A percentile compares a stretch with the other conserved stretches of the same genome.
Evolutionary conservation across 2,113 vertebrate species (phyloP).

Genomic region (Macquaria australasica): DNA sequence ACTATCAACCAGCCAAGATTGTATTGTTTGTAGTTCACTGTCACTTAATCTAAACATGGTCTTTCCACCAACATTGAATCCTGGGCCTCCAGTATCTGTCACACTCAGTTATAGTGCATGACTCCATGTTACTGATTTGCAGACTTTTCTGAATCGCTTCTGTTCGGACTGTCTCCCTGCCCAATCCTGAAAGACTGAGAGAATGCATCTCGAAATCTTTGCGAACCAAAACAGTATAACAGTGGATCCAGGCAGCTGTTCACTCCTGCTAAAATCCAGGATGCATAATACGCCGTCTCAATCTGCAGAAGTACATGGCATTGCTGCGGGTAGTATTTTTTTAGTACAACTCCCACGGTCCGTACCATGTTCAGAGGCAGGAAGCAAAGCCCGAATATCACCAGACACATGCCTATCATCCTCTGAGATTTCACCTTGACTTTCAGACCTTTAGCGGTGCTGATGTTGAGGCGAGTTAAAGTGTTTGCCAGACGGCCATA

Average conservation of each 20-base stretch:
- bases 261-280: conserved; percentile 51
- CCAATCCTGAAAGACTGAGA: conserved; percentile 24
- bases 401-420: conserved; percentile 73
- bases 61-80: not conserved
- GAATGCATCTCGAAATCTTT: conserved; percentile 49
- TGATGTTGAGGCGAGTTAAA: conserved; percentile 69
- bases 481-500: conserved; percentile 73
- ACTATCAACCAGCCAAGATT: not conserved
- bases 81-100: not conserved
- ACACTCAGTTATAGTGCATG: not conserved
- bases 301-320: not conserved
- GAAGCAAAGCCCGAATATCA: conserved; percentile 82
- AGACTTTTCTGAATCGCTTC: conserved; percentile 51
- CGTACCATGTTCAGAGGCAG: conserved; percentile 78
- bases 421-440: conserved; percentile 79
- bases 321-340: conserved; percentile 33
- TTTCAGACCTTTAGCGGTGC: conserved; percentile 65
- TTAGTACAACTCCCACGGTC: conserved; percentile 63
- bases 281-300: conserved; percentile 31
- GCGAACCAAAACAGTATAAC: conserved; percentile 59
- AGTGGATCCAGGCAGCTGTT: conserved; percentile 66
- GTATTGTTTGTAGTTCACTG: not conserved
- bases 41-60: not conserved
- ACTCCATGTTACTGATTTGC: conserved; percentile 18
- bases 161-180: not conserved